A percentile compares a stretch with the other conserved stretches of the same genome.
These are phyloP conservation scores for Rhinolophus sinicus DNA, from an alignment of 2,113 vertebrate genomes.

Conservation along the genomic window DNA sequence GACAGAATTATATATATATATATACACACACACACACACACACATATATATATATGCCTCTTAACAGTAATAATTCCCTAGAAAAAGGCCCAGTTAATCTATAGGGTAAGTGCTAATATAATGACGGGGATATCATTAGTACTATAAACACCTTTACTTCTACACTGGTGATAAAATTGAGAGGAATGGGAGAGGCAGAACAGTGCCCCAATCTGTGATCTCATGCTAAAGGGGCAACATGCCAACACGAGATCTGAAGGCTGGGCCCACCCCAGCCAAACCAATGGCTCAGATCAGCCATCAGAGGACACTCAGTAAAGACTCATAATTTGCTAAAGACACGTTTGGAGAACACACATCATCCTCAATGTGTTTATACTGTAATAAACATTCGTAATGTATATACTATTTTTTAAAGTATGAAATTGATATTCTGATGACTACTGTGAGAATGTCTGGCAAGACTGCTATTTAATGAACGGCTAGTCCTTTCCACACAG, in stretches of 20 bases:
- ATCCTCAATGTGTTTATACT: neutral
- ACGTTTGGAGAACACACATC: neutral
- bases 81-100: neutral
- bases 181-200: neutral
- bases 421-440: neutral
- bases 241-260: neutral
- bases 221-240: neutral
- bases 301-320: rapidly evolving
- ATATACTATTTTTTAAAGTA: neutral
- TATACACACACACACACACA: no score
- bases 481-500: neutral
- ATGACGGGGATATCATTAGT: no score
- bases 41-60: neutral
- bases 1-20: neutral
- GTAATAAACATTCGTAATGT: neutral
- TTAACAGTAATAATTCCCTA: neutral
- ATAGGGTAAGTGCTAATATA: neutral
- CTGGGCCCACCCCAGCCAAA: neutral
- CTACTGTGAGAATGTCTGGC: neutral
- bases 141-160: neutral
- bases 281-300: no score
- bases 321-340: neutral
- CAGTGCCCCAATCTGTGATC: neutral
- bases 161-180: neutral
- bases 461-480: neutral